Conservation (phyloP, 2,888 invertebrate genomes). For the Lamproptera curius region DNA sequence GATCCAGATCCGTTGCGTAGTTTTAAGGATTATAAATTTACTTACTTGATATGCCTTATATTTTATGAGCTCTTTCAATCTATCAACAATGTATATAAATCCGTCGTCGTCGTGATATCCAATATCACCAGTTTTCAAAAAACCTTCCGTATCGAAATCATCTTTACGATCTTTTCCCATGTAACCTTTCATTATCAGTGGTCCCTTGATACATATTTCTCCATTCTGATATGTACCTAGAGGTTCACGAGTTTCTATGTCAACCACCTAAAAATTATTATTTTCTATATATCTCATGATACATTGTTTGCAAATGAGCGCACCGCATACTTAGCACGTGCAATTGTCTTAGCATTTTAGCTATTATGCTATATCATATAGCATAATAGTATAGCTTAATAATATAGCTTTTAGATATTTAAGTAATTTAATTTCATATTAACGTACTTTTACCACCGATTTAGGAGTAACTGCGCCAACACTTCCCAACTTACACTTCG, state of each 20-base stretch:
- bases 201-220: constrained; percentile 86
- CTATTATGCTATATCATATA: too few species aligned
- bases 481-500: constrained; percentile 24
- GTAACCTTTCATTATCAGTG: constrained; percentile 86
- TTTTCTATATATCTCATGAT: too few species aligned
- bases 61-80: constrained; percentile 89
- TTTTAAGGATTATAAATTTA: background rate
- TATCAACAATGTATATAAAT: constrained; percentile 84
- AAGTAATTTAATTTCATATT: background rate
- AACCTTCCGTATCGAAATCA: constrained; percentile 84
- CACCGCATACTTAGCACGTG: too few species aligned
- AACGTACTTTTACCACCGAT: constrained; percentile 27
- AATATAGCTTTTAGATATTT: too few species aligned
- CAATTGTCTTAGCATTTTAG: too few species aligned
- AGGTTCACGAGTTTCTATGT: constrained; percentile 74
- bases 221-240: constrained; percentile 81
- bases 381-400: too few species aligned
- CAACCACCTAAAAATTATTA: constrained; percentile 39
- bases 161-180: constrained; percentile 77
- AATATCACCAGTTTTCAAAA: constrained; percentile 84
- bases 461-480: constrained; percentile 28
- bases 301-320: background rate
- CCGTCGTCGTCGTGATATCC: constrained; percentile 84
- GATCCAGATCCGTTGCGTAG: too few species aligned
- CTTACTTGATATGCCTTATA: constrained; percentile 83